These are phyloP conservation scores for Dendrolimus houi DNA, from an alignment of 2,888 invertebrate genomes.

Conservation along the genomic window DNA sequence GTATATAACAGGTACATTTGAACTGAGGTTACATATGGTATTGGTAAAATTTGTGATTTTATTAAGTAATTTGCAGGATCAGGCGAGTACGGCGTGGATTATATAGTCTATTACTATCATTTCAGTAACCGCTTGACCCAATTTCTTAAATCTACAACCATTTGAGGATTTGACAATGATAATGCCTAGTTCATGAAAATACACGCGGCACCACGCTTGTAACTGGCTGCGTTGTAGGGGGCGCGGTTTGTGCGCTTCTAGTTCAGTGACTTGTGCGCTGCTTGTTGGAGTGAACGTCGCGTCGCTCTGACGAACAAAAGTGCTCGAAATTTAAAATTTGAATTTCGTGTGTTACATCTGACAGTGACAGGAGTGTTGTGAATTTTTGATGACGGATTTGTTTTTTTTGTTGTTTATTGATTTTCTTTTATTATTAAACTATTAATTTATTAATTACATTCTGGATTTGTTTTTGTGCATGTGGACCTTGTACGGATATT, in stretches of 20 bases:
- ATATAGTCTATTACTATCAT: background rate
- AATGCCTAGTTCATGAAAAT: slow-evolving; percentile 54
- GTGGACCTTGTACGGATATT: slow-evolving; percentile 43
- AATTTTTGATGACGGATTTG: slow-evolving; percentile 18
- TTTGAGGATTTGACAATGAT: slow-evolving; percentile 61
- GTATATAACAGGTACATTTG: too few relatives aligned
- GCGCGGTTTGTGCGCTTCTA: slow-evolving; percentile 34
- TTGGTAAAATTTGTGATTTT: too few relatives aligned
- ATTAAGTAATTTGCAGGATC: too few relatives aligned
- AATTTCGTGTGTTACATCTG: slow-evolving; percentile 35
- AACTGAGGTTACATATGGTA: too few relatives aligned
- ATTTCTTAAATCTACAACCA: slow-evolving; percentile 53
- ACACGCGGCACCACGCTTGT: slow-evolving; percentile 37
- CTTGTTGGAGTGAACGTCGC: slow-evolving; percentile 35
- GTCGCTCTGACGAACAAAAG: slow-evolving; percentile 18
- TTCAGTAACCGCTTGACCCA: slow-evolving; percentile 47
- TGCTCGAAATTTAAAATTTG: slow-evolving; percentile 30
- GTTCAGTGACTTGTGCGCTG: slow-evolving; percentile 68
- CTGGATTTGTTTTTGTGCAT: slow-evolving; percentile 39
- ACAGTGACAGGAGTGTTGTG: slow-evolving; percentile 60
- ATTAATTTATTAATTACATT: slow-evolving; percentile 14
- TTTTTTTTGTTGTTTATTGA: slow-evolving; percentile 21
- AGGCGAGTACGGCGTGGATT: too few relatives aligned
- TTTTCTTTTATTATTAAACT: slow-evolving; percentile 22
- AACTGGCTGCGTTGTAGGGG: slow-evolving; percentile 23